Percentiles rank a stretch among this genome's conserved stretches.
These are phyloP conservation scores for Calliopsis andreniformis DNA, from an alignment of 1,140 invertebrate genomes.

Conservation along the genomic window DNA sequence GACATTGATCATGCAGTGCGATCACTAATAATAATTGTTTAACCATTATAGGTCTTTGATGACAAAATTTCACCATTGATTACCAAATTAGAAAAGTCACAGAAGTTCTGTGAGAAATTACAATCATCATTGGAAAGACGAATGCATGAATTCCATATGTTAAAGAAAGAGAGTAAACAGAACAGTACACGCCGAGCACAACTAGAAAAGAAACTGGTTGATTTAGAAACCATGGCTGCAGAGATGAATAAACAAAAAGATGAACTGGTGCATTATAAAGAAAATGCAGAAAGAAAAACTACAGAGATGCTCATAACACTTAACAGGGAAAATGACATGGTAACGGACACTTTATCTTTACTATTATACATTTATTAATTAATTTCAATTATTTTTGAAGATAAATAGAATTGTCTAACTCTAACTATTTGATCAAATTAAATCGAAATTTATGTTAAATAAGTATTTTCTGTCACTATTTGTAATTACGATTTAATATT, in stretches of 20 bases:
- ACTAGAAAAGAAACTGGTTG: conserved; percentile 79
- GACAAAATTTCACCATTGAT: conserved; percentile 73
- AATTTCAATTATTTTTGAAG: no score
- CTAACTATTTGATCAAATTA: no score
- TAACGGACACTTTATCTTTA: conserved; percentile 62
- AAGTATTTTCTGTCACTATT: no score
- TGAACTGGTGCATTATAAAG: conserved; percentile 77
- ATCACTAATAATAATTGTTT: conserved; percentile 5
- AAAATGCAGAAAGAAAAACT: conserved; percentile 72
- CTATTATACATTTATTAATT: conserved; percentile 41
- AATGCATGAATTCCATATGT: conserved; percentile 66
- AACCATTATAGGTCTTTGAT: conserved; percentile 64
- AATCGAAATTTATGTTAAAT: no score
- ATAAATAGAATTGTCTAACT: background rate
- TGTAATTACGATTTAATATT: background rate
- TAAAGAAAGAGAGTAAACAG: conserved; percentile 73
- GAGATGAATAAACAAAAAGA: conserved; percentile 81
- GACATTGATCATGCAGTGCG: no score
- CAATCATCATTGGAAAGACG: conserved; percentile 71
- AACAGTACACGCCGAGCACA: conserved; percentile 71
- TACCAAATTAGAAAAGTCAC: conserved; percentile 69
- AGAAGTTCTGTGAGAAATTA: conserved; percentile 72
- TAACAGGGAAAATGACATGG: conserved; percentile 76
- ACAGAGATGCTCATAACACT: conserved; percentile 70
- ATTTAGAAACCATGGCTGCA: conserved; percentile 80